A percentile compares a stretch with the other conserved stretches of the same genome.
phyloP scores from a whole-genome alignment of 2,888 invertebrate genomes.

The Tinea pellionella region DNA sequence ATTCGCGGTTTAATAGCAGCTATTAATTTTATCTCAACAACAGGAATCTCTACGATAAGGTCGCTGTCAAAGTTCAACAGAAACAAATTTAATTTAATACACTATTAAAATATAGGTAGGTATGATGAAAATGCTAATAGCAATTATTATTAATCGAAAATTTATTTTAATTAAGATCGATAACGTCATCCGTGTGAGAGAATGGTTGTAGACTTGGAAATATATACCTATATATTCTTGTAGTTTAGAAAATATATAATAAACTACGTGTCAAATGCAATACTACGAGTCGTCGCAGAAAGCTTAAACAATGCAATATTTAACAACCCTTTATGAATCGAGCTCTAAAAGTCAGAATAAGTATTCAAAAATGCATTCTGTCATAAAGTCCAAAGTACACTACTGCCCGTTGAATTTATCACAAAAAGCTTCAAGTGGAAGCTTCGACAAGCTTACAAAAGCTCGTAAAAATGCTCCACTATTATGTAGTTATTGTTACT shows the following conservation, averaged over 20 bases:
- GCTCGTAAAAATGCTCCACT: conserved; percentile 68
- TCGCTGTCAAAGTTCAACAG: conserved; percentile 14
- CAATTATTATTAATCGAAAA: conserved; percentile 10
- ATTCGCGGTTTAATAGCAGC: conserved; percentile 60
- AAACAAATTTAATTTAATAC: conserved; percentile 13
- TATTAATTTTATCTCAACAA: conserved; percentile 64
- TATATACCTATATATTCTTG: not conserved
- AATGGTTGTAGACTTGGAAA: not conserved
- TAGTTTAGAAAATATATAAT: not conserved
- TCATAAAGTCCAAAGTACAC: conserved; percentile 40
- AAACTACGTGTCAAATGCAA: not conserved
- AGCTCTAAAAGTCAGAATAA: conserved; percentile 34
- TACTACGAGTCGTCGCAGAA: conserved; percentile 11
- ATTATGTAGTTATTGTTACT: conserved; percentile 69
- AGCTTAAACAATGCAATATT: conserved; percentile 36
- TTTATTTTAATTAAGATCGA: not conserved
- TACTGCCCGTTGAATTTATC: conserved; percentile 45
- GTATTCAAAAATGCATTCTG: conserved; percentile 58
- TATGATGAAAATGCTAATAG: not conserved
- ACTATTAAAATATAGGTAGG: not conserved
- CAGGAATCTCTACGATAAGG: conserved; percentile 30
- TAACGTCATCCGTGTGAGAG: not conserved
- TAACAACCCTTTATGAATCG: conserved; percentile 28
- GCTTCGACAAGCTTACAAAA: conserved; percentile 66
- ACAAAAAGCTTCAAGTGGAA: conserved; percentile 61